phyloP scores from a whole-genome alignment of 2,113 vertebrate species.

The Poeciliopsis retropinna region DNA sequence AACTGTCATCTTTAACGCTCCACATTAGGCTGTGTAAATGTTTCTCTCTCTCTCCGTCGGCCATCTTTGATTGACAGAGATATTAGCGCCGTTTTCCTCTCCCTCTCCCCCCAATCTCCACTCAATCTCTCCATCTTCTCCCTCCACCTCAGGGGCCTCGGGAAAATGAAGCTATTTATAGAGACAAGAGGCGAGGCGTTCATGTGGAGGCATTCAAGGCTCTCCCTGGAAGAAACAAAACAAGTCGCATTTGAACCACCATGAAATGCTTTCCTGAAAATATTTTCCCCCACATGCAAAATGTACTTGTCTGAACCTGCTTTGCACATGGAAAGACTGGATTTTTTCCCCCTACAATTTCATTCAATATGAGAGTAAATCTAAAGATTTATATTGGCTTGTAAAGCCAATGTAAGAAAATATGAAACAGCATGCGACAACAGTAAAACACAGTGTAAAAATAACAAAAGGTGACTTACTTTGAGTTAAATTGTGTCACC shows the following conservation, averaged over 20 bases:
- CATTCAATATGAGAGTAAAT: too few species aligned
- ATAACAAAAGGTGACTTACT: neutral
- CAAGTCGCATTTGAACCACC: neutral
- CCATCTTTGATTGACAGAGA: slow-evolving; percentile 61
- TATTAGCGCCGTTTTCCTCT: slow-evolving; percentile 57
- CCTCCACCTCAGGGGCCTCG: slow-evolving; percentile 32
- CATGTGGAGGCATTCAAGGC: neutral
- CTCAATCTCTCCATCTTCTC: slow-evolving; percentile 54
- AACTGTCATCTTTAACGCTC: neutral
- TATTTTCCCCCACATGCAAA: neutral
- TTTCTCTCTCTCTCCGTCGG: neutral
- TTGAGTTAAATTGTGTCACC: neutral
- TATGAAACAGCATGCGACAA: too few species aligned
- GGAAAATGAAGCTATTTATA: slow-evolving; percentile 62
- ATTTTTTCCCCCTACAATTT: too few species aligned
- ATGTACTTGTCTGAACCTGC: neutral
- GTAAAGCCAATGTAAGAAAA: too few species aligned
- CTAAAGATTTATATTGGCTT: too few species aligned
- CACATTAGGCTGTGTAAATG: neutral
- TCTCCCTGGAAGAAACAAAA: neutral
- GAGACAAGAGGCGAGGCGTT: slow-evolving; percentile 15
- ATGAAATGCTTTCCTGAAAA: neutral
- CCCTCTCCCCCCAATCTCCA: slow-evolving; percentile 27
- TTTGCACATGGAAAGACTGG: neutral
- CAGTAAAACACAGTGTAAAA: neutral